Percentiles rank a stretch among this genome's conserved stretches.
Conservation (phyloP, 2,888 invertebrate species). For the Drosophila falleni region DNA sequence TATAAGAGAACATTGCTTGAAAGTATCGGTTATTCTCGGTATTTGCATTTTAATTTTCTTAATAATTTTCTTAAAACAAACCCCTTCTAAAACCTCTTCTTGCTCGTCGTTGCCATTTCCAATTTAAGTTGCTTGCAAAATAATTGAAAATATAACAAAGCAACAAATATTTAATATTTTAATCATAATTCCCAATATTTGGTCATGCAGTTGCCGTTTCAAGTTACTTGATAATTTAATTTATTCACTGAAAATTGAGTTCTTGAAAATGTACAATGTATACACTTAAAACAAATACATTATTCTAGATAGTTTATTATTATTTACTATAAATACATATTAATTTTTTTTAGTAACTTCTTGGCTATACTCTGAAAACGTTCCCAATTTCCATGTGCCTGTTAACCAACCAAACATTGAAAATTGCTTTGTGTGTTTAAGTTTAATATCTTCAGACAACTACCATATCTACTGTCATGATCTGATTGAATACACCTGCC, state of each 20-base stretch:
- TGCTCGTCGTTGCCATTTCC: too few species aligned
- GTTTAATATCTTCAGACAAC: conserved; percentile 7
- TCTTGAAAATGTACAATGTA: background rate
- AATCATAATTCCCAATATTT: background rate
- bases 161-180: background rate
- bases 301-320: background rate
- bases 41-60: background rate
- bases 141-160: background rate
- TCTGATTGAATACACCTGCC: conserved; percentile 10
- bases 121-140: too few species aligned
- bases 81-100: too few species aligned
- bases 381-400: background rate
- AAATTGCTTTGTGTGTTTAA: conserved; percentile 17
- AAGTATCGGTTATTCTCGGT: too few species aligned
- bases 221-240: background rate
- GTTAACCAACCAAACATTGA: background rate
- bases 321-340: background rate
- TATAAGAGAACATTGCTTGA: too few species aligned
- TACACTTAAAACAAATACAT: background rate
- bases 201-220: background rate
- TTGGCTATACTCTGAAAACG: background rate
- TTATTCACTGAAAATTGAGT: background rate
- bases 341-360: background rate
- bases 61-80: background rate
- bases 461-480: conserved; percentile 10